Conservation (phyloP, 2,888 invertebrate species). For the Pseudococcus longispinus region DNA sequence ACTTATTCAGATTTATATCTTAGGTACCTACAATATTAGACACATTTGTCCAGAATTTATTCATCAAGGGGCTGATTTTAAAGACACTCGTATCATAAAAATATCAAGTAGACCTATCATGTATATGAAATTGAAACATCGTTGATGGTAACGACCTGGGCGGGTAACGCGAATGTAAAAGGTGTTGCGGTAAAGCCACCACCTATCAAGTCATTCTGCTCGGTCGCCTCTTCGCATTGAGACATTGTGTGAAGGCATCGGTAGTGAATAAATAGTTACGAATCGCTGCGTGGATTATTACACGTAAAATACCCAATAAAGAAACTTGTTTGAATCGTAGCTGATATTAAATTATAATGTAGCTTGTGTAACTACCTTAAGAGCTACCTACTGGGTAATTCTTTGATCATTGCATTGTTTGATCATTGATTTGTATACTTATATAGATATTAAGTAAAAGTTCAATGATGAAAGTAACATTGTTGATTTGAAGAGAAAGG, state of each 20-base stretch:
- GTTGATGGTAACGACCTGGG: background rate
- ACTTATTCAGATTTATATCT: too few species aligned
- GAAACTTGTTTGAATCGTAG: background rate
- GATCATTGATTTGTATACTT: background rate
- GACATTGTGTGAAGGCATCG: background rate
- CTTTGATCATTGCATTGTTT: background rate
- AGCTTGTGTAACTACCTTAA: background rate
- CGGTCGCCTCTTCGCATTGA: background rate
- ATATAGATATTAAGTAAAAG: background rate
- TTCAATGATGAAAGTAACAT: background rate
- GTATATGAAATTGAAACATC: background rate
- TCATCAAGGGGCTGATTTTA: too few species aligned
- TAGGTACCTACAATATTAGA: too few species aligned
- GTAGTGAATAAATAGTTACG: background rate
- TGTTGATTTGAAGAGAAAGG: background rate
- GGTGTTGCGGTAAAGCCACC: background rate
- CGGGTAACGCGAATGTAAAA: slow-evolving; percentile 3
- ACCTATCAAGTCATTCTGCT: background rate
- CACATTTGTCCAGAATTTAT: too few species aligned
- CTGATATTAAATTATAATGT: background rate
- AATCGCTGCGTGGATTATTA: background rate
- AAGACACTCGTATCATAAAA: background rate
- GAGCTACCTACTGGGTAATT: background rate
- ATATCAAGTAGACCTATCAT: background rate
- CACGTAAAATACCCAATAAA: background rate